Conservation (phyloP, 92 coral and sea anemone genomes). For the Zoanthus solanderi region DNA sequence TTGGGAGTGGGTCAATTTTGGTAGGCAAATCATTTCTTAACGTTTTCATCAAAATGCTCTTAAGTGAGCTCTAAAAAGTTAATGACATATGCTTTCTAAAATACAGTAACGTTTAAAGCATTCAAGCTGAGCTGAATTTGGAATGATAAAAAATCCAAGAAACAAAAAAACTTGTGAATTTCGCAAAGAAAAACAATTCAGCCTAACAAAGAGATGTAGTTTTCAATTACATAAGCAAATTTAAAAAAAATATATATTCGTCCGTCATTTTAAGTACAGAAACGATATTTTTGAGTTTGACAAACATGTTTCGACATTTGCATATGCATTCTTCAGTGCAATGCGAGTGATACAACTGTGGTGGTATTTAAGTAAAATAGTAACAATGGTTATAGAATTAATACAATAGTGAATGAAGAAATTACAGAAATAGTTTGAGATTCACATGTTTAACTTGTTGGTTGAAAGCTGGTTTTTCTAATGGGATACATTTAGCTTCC, state of each 20-base stretch:
- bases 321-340: slow-evolving; percentile 26
- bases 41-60: too few relatives aligned
- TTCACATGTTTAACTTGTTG: slow-evolving; percentile 18
- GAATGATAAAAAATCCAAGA: too few relatives aligned
- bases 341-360: not conserved
- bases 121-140: too few relatives aligned
- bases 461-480: slow-evolving; percentile 2
- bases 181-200: too few relatives aligned
- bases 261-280: not conserved
- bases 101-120: too few relatives aligned
- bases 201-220: not conserved
- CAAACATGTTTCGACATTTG: slow-evolving; percentile 22
- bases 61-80: too few relatives aligned
- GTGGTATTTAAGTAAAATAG: slow-evolving; percentile 19
- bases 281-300: not conserved
- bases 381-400: slow-evolving; percentile 15
- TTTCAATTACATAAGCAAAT: too few relatives aligned
- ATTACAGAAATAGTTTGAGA: slow-evolving; percentile 20
- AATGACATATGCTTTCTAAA: too few relatives aligned
- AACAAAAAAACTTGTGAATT: too few relatives aligned
- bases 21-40: too few relatives aligned
- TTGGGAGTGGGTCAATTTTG: too few relatives aligned
- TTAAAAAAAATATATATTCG: too few relatives aligned
- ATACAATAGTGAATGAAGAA: not conserved
- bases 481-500: slow-evolving; percentile 3